A percentile compares a stretch with the other conserved stretches of the same genome.
phyloP scores from a whole-genome alignment of 2,888 invertebrate species.

The Apomyelois bistriatella region DNA sequence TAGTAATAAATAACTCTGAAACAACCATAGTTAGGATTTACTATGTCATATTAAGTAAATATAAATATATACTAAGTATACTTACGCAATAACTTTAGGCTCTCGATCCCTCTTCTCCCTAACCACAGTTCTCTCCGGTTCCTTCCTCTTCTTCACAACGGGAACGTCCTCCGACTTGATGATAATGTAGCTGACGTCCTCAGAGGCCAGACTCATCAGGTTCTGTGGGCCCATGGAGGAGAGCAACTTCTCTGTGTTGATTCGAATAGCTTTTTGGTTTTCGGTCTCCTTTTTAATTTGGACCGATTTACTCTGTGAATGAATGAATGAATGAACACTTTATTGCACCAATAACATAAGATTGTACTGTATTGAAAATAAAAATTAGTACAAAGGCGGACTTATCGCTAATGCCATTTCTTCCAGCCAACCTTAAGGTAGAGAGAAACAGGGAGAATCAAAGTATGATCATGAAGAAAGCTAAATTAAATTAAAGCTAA shows the following conservation, averaged over 20 bases:
- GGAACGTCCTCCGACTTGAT: conserved; percentile 40
- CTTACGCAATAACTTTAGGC: conserved; percentile 19
- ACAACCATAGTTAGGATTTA: too few species aligned
- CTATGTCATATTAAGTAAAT: too few species aligned
- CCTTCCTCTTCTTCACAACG: conserved; percentile 23
- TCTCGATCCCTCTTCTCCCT: conserved; percentile 25
- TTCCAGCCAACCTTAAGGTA: too few species aligned
- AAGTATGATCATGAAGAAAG: too few species aligned
- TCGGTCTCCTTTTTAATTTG: conserved; percentile 15
- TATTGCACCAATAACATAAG: too few species aligned
- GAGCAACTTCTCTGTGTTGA: conserved; percentile 36
- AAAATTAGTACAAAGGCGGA: too few species aligned
- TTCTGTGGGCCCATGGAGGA: conserved; percentile 42
- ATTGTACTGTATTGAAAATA: too few species aligned
- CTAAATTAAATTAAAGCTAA: too few species aligned
- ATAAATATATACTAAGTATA: not conserved
- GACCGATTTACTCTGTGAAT: not conserved
- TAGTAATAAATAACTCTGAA: too few species aligned
- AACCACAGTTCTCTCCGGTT: conserved; percentile 17
- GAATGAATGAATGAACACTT: too few species aligned
- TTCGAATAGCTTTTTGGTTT: conserved; percentile 22
- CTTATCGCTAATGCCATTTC: too few species aligned
- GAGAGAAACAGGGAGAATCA: too few species aligned
- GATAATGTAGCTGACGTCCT: conserved; percentile 70
- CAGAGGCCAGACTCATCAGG: conserved; percentile 42